Conservation (phyloP, 2,888 invertebrate species). For the Acrobeloides nanus region DNA sequence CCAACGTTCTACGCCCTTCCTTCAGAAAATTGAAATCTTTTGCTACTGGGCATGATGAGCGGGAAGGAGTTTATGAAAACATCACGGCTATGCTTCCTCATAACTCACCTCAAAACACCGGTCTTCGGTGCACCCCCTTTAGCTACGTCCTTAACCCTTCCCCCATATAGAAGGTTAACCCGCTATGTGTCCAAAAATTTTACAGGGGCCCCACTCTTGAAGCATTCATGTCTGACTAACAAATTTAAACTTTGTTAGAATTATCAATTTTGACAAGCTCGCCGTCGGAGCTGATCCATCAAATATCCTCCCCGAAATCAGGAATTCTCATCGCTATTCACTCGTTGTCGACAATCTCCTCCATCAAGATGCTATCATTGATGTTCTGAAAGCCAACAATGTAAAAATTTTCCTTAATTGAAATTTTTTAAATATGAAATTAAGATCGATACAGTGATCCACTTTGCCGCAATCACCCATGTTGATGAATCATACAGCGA, state of each 20-base stretch:
- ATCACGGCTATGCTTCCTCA: too few relatives aligned
- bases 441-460: conserved; percentile 45
- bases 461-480: conserved; percentile 53
- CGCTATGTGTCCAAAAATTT: too few relatives aligned
- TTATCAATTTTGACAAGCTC: conserved; percentile 49
- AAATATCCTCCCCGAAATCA: conserved; percentile 20
- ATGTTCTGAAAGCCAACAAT: neutral
- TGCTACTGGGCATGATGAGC: too few relatives aligned
- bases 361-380: conserved; percentile 4
- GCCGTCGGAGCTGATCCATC: conserved; percentile 41
- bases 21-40: too few relatives aligned
- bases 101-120: too few relatives aligned
- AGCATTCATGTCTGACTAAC: neutral
- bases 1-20: too few relatives aligned
- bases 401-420: neutral
- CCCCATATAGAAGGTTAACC: too few relatives aligned
- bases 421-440: conserved; percentile 10
- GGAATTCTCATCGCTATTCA: conserved; percentile 36
- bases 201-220: too few relatives aligned
- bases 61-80: too few relatives aligned
- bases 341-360: conserved; percentile 42
- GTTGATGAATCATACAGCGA: conserved; percentile 53
- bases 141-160: too few relatives aligned
- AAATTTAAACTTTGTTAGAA: conserved; percentile 31
- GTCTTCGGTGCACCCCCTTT: too few relatives aligned